phyloP scores from a whole-genome alignment of 2,113 vertebrate species.

The Terrapene triunguis region DNA sequence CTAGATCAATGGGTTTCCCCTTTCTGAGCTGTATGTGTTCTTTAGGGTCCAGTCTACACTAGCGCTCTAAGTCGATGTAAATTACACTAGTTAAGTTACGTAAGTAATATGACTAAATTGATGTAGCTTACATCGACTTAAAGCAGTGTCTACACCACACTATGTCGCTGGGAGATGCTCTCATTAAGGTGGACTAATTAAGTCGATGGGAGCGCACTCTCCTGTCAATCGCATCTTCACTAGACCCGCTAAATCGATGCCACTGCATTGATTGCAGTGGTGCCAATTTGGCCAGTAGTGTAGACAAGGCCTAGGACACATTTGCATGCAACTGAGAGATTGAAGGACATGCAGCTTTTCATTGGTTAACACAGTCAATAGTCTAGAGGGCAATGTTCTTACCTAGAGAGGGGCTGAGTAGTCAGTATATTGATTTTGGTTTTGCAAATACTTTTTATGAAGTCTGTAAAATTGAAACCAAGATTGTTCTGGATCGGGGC shows the following conservation, averaged over 20 bases:
- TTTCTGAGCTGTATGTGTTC: background rate
- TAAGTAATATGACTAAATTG: too few relatives aligned
- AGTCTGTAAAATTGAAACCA: background rate
- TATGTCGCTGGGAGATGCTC: too few relatives aligned
- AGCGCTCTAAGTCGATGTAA: too few relatives aligned
- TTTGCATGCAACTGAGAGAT: background rate
- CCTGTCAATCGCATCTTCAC: too few relatives aligned
- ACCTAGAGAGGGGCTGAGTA: background rate
- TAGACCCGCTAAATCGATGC: too few relatives aligned
- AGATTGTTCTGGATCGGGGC: background rate
- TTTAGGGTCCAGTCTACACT: background rate
- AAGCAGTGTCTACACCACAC: too few relatives aligned
- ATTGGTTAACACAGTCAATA: background rate
- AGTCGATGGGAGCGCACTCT: too few relatives aligned
- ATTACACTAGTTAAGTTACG: too few relatives aligned
- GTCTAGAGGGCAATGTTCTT: background rate
- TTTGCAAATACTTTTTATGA: background rate
- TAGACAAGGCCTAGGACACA: background rate
- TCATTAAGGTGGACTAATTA: too few relatives aligned
- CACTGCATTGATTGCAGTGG: too few relatives aligned
- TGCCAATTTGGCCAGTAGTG: too few relatives aligned
- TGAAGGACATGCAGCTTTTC: background rate
- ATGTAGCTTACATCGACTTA: too few relatives aligned
- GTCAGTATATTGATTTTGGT: background rate
- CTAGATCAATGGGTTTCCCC: background rate